These are phyloP conservation scores for Macrophya alboannulata DNA, from an alignment of 2,888 invertebrate genomes.

Conservation along the genomic window DNA sequence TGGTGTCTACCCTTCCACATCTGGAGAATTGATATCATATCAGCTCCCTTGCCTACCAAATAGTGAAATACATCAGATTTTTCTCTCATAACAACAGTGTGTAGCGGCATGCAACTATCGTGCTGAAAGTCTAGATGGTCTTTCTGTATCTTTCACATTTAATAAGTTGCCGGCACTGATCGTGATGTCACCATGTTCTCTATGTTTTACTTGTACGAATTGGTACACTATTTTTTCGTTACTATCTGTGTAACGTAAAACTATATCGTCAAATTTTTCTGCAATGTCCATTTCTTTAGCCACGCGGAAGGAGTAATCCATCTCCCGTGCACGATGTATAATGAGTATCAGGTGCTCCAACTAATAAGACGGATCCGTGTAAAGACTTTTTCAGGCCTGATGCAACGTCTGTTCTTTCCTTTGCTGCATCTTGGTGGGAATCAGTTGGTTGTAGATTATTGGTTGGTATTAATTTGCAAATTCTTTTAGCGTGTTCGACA, in stretches of 20 bases:
- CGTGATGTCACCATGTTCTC: neutral
- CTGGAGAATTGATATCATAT: too few species aligned
- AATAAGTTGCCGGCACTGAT: neutral
- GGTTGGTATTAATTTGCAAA: neutral
- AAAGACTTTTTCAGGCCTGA: constrained; percentile 13
- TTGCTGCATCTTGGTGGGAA: neutral
- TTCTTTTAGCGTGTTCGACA: neutral
- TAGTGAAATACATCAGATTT: too few species aligned
- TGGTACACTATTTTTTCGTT: neutral
- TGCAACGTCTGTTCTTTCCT: neutral
- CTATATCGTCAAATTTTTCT: constrained; percentile 56
- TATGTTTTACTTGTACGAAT: constrained; percentile 33
- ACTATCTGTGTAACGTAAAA: constrained; percentile 36
- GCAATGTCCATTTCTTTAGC: constrained; percentile 57
- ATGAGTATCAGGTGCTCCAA: constrained; percentile 59
- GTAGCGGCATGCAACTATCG: too few species aligned
- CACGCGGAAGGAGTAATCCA: constrained; percentile 49
- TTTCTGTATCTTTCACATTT: too few species aligned
- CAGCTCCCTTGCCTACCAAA: too few species aligned
- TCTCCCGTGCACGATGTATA: constrained; percentile 42
- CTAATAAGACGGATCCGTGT: constrained; percentile 55
- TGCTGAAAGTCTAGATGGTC: too few species aligned
- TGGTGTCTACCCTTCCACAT: too few species aligned
- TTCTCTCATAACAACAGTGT: too few species aligned
- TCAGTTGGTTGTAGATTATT: neutral